A percentile compares a stretch with the other conserved stretches of the same genome.
Conservation (phyloP, 2,113 vertebrate species). For the Amblyornis subalaris region DNA sequence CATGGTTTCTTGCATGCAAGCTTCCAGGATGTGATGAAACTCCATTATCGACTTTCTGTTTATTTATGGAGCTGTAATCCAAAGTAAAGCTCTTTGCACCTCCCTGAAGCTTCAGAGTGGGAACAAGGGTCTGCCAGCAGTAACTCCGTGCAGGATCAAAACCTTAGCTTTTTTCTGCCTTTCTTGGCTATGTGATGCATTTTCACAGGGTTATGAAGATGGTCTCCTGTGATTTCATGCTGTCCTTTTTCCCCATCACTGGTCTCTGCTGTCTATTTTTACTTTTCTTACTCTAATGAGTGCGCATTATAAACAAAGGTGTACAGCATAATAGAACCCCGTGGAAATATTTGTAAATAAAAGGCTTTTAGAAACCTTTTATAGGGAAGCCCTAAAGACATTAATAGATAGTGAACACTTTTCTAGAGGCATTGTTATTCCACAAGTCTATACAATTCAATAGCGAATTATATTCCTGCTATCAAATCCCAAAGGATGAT, state of each 20-base stretch:
- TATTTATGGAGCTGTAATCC: background rate
- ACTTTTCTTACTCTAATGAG: background rate
- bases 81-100: background rate
- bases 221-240: background rate
- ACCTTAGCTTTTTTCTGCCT: background rate
- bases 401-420: conserved; percentile 1
- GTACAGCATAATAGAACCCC: background rate
- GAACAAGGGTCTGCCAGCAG: background rate
- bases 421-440: conserved; percentile 26
- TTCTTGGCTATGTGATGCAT: background rate
- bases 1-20: background rate
- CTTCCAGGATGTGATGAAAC: background rate
- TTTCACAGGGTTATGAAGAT: background rate
- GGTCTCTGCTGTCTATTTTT: background rate
- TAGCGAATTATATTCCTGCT: conserved; percentile 6
- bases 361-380: conserved; percentile 26
- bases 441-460: conserved; percentile 34
- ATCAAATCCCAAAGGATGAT: conserved; percentile 30
- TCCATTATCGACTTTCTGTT: background rate
- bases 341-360: conserved; percentile 10
- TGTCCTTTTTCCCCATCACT: background rate
- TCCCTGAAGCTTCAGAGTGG: background rate
- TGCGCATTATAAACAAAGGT: background rate
- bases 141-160: background rate
- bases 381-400: background rate